phyloP scores from a whole-genome alignment of 2,797 vertebrate genomes.

The Euphonia xanthogaster region DNA sequence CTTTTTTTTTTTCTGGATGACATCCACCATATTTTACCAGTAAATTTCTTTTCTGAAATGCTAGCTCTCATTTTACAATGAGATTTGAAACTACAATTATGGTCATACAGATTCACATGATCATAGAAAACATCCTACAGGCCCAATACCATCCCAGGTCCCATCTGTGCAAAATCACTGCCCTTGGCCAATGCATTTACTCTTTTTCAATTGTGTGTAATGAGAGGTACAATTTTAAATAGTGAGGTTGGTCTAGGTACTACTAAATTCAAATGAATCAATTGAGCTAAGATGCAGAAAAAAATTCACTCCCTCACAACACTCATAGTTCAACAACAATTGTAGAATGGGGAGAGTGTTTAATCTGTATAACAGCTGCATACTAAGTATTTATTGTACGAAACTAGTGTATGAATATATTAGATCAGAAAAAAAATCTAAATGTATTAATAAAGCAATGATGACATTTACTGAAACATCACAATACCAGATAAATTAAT shows the following conservation, averaged over 20 bases:
- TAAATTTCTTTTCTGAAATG: background rate
- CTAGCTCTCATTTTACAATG: background rate
- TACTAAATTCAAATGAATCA: background rate
- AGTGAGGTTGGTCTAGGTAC: background rate
- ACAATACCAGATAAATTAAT: background rate
- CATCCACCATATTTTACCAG: background rate
- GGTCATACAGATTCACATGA: background rate
- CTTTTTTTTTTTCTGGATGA: background rate
- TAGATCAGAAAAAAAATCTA: background rate
- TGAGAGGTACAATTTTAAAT: background rate
- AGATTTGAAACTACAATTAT: background rate
- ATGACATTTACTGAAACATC: background rate
- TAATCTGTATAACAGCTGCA: background rate
- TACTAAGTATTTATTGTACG: background rate
- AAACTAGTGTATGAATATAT: background rate
- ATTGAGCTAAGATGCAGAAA: background rate
- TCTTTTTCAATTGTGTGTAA: background rate
- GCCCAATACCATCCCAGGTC: background rate
- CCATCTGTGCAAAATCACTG: background rate
- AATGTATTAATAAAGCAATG: background rate
- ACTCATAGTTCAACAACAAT: background rate
- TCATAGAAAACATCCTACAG: background rate
- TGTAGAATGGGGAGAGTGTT: background rate
- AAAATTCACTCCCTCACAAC: background rate
- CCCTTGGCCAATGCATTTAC: background rate